phyloP scores from a whole-genome alignment of 1,140 invertebrate genomes.

The Tribolium castaneum region DNA sequence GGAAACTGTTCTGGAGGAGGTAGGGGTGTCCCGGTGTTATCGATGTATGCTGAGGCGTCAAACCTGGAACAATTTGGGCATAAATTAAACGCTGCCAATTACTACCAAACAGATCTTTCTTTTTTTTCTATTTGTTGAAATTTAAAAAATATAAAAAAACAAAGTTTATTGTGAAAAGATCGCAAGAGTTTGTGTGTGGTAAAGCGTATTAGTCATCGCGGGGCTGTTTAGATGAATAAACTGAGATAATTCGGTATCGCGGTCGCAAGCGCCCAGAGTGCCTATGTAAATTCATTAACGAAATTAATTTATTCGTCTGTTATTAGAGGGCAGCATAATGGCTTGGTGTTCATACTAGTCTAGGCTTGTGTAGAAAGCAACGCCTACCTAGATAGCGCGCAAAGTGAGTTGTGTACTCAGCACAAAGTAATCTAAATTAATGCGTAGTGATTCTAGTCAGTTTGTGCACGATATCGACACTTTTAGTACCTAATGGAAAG shows the following conservation, averaged over 20 bases:
- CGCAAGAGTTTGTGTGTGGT: conserved; percentile 11
- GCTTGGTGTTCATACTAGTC: conserved; percentile 26
- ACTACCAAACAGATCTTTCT: too few relatives aligned
- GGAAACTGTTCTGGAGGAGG: conserved; percentile 36
- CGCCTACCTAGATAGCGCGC: conserved; percentile 27
- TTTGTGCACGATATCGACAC: conserved; percentile 58
- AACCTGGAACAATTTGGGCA: conserved; percentile 22
- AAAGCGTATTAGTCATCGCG: conserved; percentile 26
- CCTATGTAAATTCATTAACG: conserved; percentile 41
- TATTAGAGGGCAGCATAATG: conserved; percentile 37
- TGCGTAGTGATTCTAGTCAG: conserved; percentile 57
- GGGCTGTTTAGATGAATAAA: conserved; percentile 32
- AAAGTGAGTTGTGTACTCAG: conserved; percentile 48
- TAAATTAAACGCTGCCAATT: neutral
- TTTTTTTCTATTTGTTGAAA: too few relatives aligned
- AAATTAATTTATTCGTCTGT: conserved; percentile 44
- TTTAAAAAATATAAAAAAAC: too few relatives aligned
- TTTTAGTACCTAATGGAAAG: conserved; percentile 59
- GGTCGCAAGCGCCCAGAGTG: conserved; percentile 26
- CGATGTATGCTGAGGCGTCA: conserved; percentile 17
- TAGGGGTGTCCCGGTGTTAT: conserved; percentile 16
- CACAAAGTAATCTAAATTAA: conserved; percentile 58
- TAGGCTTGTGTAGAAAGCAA: conserved; percentile 33
- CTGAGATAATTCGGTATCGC: conserved; percentile 31
- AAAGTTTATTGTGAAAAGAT: too few relatives aligned